Conservation (phyloP, 2,113 vertebrate genomes). For the Pollimyrus isidori region DNA sequence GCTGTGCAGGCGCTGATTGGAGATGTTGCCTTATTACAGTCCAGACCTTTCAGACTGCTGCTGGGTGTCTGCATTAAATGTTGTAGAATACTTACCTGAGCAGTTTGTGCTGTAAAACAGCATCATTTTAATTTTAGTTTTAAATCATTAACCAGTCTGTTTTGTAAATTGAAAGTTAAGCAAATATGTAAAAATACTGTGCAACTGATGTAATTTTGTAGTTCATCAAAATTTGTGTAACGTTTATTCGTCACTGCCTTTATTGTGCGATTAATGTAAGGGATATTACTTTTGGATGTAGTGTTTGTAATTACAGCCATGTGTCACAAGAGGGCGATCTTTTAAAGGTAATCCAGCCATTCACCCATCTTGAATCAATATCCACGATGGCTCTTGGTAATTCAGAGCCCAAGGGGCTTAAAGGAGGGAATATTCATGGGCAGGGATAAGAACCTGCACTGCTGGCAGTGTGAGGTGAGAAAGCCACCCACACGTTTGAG, state of each 20-base stretch:
- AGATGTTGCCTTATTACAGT: background rate
- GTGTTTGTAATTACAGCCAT: constrained; percentile 6
- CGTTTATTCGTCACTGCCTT: background rate
- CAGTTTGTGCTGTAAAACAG: background rate
- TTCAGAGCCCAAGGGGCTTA: constrained; percentile 1
- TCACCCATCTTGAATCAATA: background rate
- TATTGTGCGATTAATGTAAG: background rate
- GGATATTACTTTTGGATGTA: background rate
- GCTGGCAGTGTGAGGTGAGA: background rate
- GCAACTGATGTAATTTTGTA: background rate
- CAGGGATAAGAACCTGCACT: background rate
- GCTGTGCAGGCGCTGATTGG: background rate
- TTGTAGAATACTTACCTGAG: background rate
- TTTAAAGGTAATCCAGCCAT: background rate
- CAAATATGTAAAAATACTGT: background rate
- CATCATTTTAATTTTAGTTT: background rate
- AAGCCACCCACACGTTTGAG: background rate
- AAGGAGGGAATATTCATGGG: background rate
- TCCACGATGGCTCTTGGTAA: background rate
- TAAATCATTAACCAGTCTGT: background rate
- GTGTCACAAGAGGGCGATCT: constrained; percentile 28
- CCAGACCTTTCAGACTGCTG: background rate
- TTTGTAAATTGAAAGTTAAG: background rate
- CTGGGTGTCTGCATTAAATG: background rate
- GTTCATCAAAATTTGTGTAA: background rate